Evolutionary conservation across 2,797 vertebrate species (phyloP).

Genomic region (Gouania willdenowi): DNA sequence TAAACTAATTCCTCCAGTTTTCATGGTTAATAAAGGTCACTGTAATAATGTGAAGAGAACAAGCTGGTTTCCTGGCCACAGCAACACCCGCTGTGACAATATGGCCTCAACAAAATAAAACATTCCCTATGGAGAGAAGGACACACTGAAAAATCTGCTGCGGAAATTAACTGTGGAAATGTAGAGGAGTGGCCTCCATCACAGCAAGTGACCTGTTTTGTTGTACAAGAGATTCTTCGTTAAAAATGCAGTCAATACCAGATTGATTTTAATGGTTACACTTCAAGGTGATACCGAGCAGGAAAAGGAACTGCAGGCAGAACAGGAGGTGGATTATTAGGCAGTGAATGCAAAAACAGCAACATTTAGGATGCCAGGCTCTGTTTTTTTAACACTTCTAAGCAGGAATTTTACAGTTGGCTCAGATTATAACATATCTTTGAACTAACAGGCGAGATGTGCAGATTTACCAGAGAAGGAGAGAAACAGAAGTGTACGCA

Average conservation of each 20-base stretch:
- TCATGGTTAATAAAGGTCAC: too few species aligned
- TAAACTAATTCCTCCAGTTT: background rate
- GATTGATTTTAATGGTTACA: too few species aligned
- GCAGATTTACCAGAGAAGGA: too few species aligned
- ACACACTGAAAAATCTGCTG: slow-evolving; percentile 48
- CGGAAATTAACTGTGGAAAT: slow-evolving; percentile 44
- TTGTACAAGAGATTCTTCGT: too few species aligned
- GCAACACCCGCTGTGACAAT: slow-evolving; percentile 48
- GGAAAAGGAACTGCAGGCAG: background rate
- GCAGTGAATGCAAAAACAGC: background rate
- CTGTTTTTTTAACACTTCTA: too few species aligned
- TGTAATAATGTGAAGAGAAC: slow-evolving; percentile 13
- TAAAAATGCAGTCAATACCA: too few species aligned
- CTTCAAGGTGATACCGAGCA: background rate
- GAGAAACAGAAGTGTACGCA: too few species aligned
- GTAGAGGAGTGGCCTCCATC: background rate
- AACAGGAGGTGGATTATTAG: too few species aligned
- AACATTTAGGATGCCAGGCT: slow-evolving; percentile 2
- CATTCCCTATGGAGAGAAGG: slow-evolving; percentile 50
- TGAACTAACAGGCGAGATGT: too few species aligned
- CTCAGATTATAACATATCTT: too few species aligned
- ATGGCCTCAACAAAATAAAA: slow-evolving; percentile 48
- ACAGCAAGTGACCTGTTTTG: too few species aligned
- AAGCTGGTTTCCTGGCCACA: slow-evolving; percentile 24
- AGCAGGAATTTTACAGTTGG: too few species aligned